These are phyloP conservation scores for Drosophila pruinosa DNA, from an alignment of 1,140 invertebrate genomes.

Conservation along the genomic window DNA sequence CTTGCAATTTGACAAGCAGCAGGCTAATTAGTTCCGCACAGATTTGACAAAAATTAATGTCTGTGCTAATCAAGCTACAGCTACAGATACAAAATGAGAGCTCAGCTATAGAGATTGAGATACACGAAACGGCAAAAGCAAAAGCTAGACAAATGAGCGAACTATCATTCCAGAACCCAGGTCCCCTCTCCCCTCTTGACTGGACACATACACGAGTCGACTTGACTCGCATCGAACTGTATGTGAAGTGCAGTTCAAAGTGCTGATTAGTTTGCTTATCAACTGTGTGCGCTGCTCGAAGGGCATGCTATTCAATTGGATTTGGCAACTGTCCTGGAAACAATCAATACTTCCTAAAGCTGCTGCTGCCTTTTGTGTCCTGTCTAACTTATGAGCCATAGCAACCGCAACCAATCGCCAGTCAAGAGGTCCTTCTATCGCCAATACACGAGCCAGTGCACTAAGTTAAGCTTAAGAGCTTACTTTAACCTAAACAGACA, in stretches of 20 bases:
- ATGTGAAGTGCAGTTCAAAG: conserved; percentile 33
- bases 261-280: conserved; percentile 61
- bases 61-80: conserved; percentile 50
- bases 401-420: background rate
- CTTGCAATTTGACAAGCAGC: conserved; percentile 77
- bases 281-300: background rate
- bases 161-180: background rate
- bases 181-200: background rate
- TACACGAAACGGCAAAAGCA: background rate
- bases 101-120: conserved; percentile 2
- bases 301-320: conserved; percentile 20
- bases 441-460: background rate
- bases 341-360: background rate
- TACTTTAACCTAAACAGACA: conserved; percentile 2
- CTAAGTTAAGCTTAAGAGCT: conserved; percentile 5
- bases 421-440: background rate
- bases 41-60: conserved; percentile 78
- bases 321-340: conserved; percentile 14
- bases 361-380: too few relatives aligned
- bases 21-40: conserved; percentile 78
- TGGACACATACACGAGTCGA: background rate
- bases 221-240: background rate
- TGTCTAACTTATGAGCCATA: too few relatives aligned
- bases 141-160: conserved; percentile 42
- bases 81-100: conserved; percentile 6